phyloP scores from a whole-genome alignment of 2,888 invertebrate genomes.

The Troides aeacus region DNA sequence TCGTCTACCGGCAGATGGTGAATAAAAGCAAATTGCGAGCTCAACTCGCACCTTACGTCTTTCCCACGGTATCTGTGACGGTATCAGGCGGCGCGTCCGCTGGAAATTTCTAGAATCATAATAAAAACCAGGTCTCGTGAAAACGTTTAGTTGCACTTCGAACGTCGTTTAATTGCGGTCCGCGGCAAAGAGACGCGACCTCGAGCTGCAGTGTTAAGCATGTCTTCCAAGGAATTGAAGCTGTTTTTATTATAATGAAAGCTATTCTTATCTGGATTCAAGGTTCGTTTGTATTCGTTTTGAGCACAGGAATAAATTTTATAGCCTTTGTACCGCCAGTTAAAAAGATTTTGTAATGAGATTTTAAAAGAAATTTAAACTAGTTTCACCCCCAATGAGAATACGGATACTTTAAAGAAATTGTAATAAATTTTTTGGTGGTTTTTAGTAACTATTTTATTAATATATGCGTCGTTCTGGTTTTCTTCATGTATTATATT shows the following conservation, averaged over 20 bases:
- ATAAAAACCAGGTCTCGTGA: conserved; percentile 8
- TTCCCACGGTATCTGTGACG: conserved; percentile 54
- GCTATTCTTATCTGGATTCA: conserved; percentile 12
- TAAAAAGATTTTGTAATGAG: neutral
- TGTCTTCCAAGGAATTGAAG: conserved; percentile 8
- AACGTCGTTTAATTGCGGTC: conserved; percentile 41
- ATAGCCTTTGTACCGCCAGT: conserved; percentile 10
- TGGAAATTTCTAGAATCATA: conserved; percentile 28
- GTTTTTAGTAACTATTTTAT: too few species aligned
- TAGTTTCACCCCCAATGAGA: neutral
- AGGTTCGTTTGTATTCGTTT: conserved; percentile 2
- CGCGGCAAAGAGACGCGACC: conserved; percentile 35
- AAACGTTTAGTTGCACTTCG: conserved; percentile 34
- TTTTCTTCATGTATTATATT: too few species aligned
- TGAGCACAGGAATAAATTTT: neutral
- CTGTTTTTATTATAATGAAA: conserved; percentile 18
- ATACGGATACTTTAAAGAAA: neutral
- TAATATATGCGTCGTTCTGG: too few species aligned
- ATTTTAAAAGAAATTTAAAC: neutral
- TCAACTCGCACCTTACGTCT: conserved; percentile 51
- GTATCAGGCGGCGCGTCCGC: conserved; percentile 31
- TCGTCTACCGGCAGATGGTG: conserved; percentile 47
- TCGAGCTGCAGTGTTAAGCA: conserved; percentile 22
- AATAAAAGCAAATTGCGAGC: conserved; percentile 60
- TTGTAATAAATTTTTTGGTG: neutral